Evolutionary conservation across 2,113 vertebrate genomes (phyloP).

Genomic region (Microtus richardsoni): DNA sequence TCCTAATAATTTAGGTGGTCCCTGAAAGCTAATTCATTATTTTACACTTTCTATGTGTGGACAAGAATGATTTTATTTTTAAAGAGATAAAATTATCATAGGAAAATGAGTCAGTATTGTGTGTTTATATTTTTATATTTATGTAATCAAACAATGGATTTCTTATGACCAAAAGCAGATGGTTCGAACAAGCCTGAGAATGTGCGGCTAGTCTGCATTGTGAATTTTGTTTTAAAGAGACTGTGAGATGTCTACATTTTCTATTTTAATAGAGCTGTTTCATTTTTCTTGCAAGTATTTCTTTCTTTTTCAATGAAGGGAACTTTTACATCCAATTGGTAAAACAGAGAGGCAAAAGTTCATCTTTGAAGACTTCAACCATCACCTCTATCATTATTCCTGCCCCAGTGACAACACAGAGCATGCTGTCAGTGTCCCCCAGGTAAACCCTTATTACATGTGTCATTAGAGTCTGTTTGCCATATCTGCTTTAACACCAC

Average conservation of each 20-base stretch:
- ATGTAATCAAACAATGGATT: background rate
- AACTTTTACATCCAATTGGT: slow-evolving; percentile 88
- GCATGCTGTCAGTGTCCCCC: slow-evolving; percentile 87
- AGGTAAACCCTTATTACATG: slow-evolving; percentile 90
- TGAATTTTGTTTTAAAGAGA: slow-evolving; percentile 37
- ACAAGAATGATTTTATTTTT: slow-evolving; percentile 5
- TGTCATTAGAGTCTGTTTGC: slow-evolving; percentile 90
- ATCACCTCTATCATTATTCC: slow-evolving; percentile 89
- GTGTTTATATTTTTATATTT: slow-evolving; percentile 4
- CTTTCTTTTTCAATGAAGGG: slow-evolving; percentile 73
- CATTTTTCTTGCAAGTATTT: slow-evolving; percentile 13
- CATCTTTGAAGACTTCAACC: slow-evolving; percentile 89
- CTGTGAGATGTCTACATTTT: slow-evolving; percentile 53
- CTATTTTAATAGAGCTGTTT: slow-evolving; percentile 63
- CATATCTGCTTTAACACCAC: slow-evolving; percentile 83
- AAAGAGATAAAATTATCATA: background rate
- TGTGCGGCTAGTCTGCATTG: slow-evolving; percentile 46
- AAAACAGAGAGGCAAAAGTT: slow-evolving; percentile 86
- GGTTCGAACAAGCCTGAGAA: slow-evolving; percentile 56
- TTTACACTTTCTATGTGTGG: background rate
- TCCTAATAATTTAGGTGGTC: background rate
- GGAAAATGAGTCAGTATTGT: background rate
- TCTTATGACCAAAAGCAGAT: background rate
- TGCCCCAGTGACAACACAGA: slow-evolving; percentile 89
- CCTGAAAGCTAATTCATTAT: background rate